Conservation (phyloP, 2,888 invertebrate species). For the Tryphoninae sp. region DNA sequence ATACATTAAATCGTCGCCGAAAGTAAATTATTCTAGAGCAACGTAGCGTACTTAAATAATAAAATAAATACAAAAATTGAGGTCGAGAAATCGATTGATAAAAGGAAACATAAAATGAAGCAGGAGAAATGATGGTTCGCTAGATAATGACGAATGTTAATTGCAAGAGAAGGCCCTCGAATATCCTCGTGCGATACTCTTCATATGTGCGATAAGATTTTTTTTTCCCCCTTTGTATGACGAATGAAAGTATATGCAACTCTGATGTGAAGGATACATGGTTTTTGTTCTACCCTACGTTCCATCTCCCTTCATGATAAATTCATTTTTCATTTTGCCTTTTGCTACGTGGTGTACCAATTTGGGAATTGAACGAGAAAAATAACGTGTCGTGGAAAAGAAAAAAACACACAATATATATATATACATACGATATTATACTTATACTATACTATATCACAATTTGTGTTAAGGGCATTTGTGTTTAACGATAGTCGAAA, state of each 20-base stretch:
- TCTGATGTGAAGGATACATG: conserved; percentile 24
- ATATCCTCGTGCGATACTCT: conserved; percentile 29
- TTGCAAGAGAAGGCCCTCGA: conserved; percentile 24
- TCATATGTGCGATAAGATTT: conserved; percentile 26
- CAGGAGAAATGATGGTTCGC: conserved; percentile 18
- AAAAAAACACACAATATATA: not conserved
- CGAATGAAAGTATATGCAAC: conserved; percentile 35
- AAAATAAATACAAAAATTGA: conserved; percentile 19
- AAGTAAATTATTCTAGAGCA: conserved; percentile 48
- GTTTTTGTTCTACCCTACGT: conserved; percentile 3
- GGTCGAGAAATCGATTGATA: not conserved
- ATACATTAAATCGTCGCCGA: conserved; percentile 31
- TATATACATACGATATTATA: conserved; percentile 17
- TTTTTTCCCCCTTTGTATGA: conserved; percentile 6
- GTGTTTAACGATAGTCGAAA: conserved; percentile 51
- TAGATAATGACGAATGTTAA: conserved; percentile 18
- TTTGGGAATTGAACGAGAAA: conserved; percentile 8
- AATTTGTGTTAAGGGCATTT: conserved; percentile 40
- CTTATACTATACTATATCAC: conserved; percentile 29
- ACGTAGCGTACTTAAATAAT: conserved; percentile 50
- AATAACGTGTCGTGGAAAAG: conserved; percentile 2
- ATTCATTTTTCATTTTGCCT: conserved; percentile 37
- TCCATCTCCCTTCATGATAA: not conserved
- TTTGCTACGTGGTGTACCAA: conserved; percentile 16
- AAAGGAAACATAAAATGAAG: not conserved